phyloP scores from a whole-genome alignment of 2,888 invertebrate genomes.

The Malachius bipustulatus region DNA sequence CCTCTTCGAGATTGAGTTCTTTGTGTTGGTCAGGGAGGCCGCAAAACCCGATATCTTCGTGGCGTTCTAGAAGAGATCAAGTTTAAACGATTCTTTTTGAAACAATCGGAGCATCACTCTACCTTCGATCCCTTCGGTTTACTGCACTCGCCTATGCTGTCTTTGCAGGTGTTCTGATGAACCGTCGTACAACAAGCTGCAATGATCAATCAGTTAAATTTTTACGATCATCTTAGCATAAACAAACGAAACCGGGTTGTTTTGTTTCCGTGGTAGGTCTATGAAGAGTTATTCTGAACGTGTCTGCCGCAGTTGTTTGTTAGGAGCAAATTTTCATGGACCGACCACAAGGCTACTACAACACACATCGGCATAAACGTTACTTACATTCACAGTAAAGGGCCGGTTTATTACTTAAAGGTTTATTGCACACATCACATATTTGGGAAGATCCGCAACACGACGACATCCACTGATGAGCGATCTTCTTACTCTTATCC shows the following conservation, averaged over 20 bases:
- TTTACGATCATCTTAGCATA: too few relatives aligned
- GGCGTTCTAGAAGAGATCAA: too few relatives aligned
- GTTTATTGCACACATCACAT: constrained; percentile 70
- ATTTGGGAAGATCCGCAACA: constrained; percentile 51
- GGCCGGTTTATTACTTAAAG: constrained; percentile 66
- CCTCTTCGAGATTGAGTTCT: constrained; percentile 33
- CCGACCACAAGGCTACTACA: too few relatives aligned
- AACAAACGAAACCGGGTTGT: too few relatives aligned
- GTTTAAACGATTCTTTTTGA: too few relatives aligned
- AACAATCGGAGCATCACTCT: too few relatives aligned
- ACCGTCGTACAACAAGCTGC: constrained; percentile 77
- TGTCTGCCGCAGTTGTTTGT: too few relatives aligned
- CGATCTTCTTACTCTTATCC: constrained; percentile 64
- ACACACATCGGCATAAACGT: too few relatives aligned
- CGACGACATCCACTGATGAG: constrained; percentile 64
- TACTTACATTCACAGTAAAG: constrained; percentile 75
- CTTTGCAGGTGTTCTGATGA: constrained; percentile 79
- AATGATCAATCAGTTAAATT: constrained; percentile 24
- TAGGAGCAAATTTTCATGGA: too few relatives aligned
- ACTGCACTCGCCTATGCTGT: constrained; percentile 73
- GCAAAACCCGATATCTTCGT: constrained; percentile 33
- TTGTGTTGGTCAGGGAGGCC: constrained; percentile 32
- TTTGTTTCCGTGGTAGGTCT: too few relatives aligned
- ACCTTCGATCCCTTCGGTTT: constrained; percentile 58
- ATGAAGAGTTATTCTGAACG: too few relatives aligned